Base-by-base conservation (phyloP, 2,113 vertebrate species). In the Laticauda colubrina region DNA sequence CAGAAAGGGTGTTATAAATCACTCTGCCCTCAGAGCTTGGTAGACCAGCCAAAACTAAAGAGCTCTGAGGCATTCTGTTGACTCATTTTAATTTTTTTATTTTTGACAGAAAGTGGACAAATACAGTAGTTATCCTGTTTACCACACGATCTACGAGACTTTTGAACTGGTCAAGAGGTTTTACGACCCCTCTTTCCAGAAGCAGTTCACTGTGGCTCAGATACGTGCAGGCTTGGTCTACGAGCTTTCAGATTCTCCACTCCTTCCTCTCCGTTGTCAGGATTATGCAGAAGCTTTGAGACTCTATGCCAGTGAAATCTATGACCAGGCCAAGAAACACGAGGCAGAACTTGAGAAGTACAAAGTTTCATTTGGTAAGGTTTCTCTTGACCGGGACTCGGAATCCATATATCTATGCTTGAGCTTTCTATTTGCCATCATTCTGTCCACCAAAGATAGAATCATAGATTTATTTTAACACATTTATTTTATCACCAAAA, bases 111-210 rank as follows among this genome's bases (percentile, higher is more conserved):
- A 98, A 97, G 98, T 97, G 8, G 98, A 99, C 94, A 98, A 96
- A 48, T 99, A 98, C 98, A 99, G 99, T 97, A 99, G 94, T 95
- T 99, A 99, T 90, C 99, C 99, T 0, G 97, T 98, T 59, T 99
- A 99, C 94, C 99, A 99, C 96, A 99, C 98, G 2, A 97, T 98
- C 43, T 99, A 99, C 3, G 99, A 99, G 96, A 99, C 99, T 0
- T 99, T 98, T 87, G 99, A 99, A 95, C 88, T 99, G 88, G 99
- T 99, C 95, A 97, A 99, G 91, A 97, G 93, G 20, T 99, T 98
- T 96, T 99, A 99, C 4, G 99, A 99, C 94, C 98, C 99, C 0
- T 95, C 97, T 11, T 99, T 99, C 97, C 98, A 95, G 89, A 98
- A 98, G 57, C 98, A 99, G 59, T 97, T 97, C 12, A 96, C 98